Evolutionary conservation across 2,113 vertebrate species (phyloP), one percentile per base, ranked within the genome.

Genomic region (Gadus macrocephalus): DNA sequence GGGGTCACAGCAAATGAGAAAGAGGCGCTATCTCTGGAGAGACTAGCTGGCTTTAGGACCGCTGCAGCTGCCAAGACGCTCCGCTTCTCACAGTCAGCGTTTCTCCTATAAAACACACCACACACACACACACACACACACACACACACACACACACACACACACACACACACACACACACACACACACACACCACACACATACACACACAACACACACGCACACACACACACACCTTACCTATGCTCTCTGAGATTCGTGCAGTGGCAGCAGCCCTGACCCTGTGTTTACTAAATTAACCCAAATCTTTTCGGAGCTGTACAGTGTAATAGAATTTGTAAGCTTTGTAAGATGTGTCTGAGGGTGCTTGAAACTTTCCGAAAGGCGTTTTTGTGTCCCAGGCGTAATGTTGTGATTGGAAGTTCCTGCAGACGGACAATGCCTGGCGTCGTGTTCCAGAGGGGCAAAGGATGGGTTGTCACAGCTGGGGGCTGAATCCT

Each of bases 1-100:
- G 94, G 94, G 95, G 91, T 93, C 93, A 94, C 96, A 96, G 96
- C 95, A 98, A 99, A 99, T 99, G 96, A 99, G 96, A 99, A 99
- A 98, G 94, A 94, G 94, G 90, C 95, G 94, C 93, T 99, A 99
- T 99, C 97, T 99, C 94, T 95, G 76, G 69, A 81, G 83, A 82
- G 85, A 73, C 82, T 90, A 89, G 92, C 93, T 95, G 97, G 95
- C 11, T 62, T 98, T 97, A 97, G 95, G 95, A 94, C 93, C 79
- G 72, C 78, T 53, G 74, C 92, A 93, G 94, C 94, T 93, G 94
- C 94, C 93, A 93, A 91, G 93, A 90, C 93, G 92, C 89, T 92
- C 87, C 89, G 92, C 95, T 93, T 95, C 94, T 93, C 92, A 91
- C 92, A 98, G 95, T 99, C 97, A 99, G 96, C 97, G 91, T 94